Conservation (phyloP, 1,140 invertebrate genomes). For the Neodiprion fabricii region DNA sequence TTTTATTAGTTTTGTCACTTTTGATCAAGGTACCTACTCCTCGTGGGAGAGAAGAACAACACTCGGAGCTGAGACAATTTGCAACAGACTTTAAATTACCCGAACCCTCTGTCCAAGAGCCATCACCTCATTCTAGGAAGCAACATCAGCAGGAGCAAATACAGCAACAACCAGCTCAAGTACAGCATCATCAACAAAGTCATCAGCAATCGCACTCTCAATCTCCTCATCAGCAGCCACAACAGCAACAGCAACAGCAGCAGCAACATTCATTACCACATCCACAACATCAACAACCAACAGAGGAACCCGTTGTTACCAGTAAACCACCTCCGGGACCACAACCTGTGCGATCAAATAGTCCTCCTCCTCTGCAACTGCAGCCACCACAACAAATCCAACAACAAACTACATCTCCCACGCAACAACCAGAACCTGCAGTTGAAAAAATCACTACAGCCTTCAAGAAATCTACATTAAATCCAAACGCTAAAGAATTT, state of each 20-base stretch:
- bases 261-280: slow-evolving; percentile 32
- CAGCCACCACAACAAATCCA: slow-evolving; percentile 38
- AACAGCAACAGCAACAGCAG: slow-evolving; percentile 35
- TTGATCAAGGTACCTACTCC: slow-evolving; percentile 34
- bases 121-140: slow-evolving; percentile 41
- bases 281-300: slow-evolving; percentile 37
- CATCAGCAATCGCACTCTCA: slow-evolving; percentile 34
- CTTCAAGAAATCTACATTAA: slow-evolving; percentile 80
- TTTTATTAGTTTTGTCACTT: no score
- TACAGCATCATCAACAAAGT: slow-evolving; percentile 29
- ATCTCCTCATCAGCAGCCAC: slow-evolving; percentile 44
- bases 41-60: slow-evolving; percentile 60
- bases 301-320: slow-evolving; percentile 49
- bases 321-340: slow-evolving; percentile 53
- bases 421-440: slow-evolving; percentile 49
- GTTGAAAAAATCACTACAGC: slow-evolving; percentile 69
- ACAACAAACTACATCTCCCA: slow-evolving; percentile 38
- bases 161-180: slow-evolving; percentile 20
- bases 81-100: slow-evolving; percentile 66
- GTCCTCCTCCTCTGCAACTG: slow-evolving; percentile 40
- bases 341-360: slow-evolving; percentile 43
- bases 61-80: slow-evolving; percentile 67
- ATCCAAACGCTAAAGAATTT: slow-evolving; percentile 90
- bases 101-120: slow-evolving; percentile 52
- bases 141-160: slow-evolving; percentile 26